Base-by-base conservation (phyloP, 1,140 invertebrate genomes). In the Lordiphosa clarofinis region DNA sequence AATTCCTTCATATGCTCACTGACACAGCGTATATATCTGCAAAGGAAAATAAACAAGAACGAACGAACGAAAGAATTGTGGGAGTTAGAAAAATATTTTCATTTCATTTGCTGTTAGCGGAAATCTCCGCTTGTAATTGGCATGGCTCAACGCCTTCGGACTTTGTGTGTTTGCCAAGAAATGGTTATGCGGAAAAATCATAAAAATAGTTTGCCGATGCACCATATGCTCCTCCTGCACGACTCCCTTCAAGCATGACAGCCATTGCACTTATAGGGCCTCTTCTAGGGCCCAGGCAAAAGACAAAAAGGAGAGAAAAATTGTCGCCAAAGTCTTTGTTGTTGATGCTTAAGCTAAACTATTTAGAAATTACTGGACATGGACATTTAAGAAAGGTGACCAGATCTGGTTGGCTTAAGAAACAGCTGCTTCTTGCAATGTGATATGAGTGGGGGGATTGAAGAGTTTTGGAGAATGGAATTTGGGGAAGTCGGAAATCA, bases 1-100 rank as follows among this genome's bases (percentile, higher is more conserved):
- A 98, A 92, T 56, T 97, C 94, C 42, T 94, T 93, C 97, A 99
- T 98, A 75, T 96, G 93, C 70, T 96, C 93, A 55, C 93, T 94
- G 33, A 98, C 94, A 89, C 97, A 99, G 15, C 92, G 92, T 63
- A 97, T 89, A 88, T 97, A 96, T 69, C 93, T 93, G 79, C 1
- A 70, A 72, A 21, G 0, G 21, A 11, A 11, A 54, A 63, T 33
- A 53, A 57, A 40, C 31, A 36, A 56, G 56, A 21, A 54, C 39
- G 28, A 40, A 56, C 44, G 24, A 35, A 56, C 44, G 24, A 35
- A 53, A 24, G 42, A 43, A 49, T 50, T 19, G 12, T 54, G 9
- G 21, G 24, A 37, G 24, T 60, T 54, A 28, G 43, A n/a, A 44
- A 58, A 60, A 63, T 64, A 70, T 73, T 73, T 73, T 39, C 46